Evolutionary conservation across 1,140 invertebrate species (phyloP).

Genomic region (Drosophila cardini): DNA sequence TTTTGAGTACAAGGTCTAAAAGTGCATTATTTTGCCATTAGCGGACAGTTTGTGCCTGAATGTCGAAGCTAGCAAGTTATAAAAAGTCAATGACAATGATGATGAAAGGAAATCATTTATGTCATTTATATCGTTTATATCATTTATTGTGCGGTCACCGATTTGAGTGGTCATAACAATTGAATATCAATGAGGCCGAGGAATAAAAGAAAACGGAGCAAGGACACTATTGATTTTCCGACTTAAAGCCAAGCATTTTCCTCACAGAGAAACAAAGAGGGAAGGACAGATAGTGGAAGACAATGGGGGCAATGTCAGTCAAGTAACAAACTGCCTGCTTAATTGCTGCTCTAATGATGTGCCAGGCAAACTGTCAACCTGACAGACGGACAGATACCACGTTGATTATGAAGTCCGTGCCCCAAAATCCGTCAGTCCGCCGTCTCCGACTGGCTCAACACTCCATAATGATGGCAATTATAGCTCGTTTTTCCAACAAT

Average conservation of each 20-base stretch:
- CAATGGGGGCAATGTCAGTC: conserved; percentile 40
- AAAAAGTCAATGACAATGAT: conserved; percentile 59
- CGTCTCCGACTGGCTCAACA: conserved; percentile 76
- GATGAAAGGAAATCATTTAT: conserved; percentile 48
- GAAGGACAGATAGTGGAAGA: too few relatives aligned
- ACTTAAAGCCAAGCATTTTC: conserved; percentile 44
- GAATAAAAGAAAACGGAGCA: neutral
- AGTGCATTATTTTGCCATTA: conserved; percentile 76
- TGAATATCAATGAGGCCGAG: conserved; percentile 48
- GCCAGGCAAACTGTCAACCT: conserved; percentile 35
- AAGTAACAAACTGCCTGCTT: conserved; percentile 59
- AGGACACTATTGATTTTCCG: conserved; percentile 40
- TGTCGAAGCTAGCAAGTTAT: conserved; percentile 57
- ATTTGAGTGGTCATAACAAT: conserved; percentile 56
- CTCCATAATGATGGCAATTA: conserved; percentile 85
- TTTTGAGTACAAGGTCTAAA: conserved; percentile 13
- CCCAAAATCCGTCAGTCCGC: conserved; percentile 15
- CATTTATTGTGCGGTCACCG: conserved; percentile 37
- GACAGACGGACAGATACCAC: conserved; percentile 10
- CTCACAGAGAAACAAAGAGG: neutral
- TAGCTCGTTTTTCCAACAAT: conserved; percentile 84
- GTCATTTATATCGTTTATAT: conserved; percentile 41
- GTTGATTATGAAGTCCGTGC: conserved; percentile 69
- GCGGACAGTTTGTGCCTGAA: conserved; percentile 6
- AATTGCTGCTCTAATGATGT: conserved; percentile 78